Evolutionary conservation across 1,140 invertebrate genomes (phyloP), one percentile per base, ranked within the genome.

Genomic region (Anastrepha ludens): DNA sequence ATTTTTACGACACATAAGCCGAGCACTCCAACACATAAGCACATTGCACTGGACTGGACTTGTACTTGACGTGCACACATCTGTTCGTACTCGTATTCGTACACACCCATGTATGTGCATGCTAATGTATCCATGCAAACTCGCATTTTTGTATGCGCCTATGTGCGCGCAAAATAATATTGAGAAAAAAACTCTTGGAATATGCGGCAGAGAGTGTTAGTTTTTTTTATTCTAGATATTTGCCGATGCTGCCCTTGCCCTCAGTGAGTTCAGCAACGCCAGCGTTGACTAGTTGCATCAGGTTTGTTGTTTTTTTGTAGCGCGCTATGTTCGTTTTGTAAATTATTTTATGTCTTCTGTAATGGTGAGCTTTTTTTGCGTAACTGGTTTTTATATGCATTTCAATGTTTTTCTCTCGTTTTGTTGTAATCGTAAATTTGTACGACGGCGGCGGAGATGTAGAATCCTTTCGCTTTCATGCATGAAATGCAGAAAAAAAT

Each of bases 391-490:
- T 86, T 86, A 86, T 60, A 29, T 7, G 55, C 85, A 29, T 62
- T 86, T 41, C 13, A 39, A 29, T 67, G n/a, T 67, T 87, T 13
- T 60, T 15, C 41, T 47, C 7, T 86, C 6, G 13, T 64, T 8
- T 67, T 87, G 15, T 87, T 87, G 86, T 87, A 64, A 62, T 64
- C 67, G 64, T 55, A 62, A 29, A 44, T 39, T 60, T 62, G 67
- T 74, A 74, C 17, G 67, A 47, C 17, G 11, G 60, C 17, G 60
- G 85, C 39, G 5, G 17, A 11, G 74, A 17, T 58, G 50, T 81
- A 88, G 85, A 88, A 87, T 88, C 88, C 88, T 88, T 88, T 88
- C 88, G 88, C 88, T 88, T 88, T 88, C 88, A 88, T 81, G 70
- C 88, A 55, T 85, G 59, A 62, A 81, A 60, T 86, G 58, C 2